Conservation (phyloP, 2,888 invertebrate species). For the Oeneis ivallda region DNA sequence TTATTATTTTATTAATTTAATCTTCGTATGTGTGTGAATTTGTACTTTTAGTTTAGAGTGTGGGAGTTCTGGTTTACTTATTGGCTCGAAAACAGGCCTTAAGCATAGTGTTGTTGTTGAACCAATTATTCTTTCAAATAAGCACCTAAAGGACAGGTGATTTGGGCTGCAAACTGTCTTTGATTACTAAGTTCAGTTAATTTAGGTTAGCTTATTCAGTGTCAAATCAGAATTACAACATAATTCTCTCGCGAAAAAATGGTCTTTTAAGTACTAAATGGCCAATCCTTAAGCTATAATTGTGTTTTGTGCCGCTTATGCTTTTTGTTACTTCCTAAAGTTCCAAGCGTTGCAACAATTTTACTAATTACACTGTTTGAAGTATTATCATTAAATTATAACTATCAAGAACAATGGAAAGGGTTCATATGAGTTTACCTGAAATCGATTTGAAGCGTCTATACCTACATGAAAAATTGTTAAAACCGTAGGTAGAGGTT, state of each 20-base stretch:
- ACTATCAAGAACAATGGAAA: too few relatives aligned
- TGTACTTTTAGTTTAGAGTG: neutral
- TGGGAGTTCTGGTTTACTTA: neutral
- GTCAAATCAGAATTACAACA: neutral
- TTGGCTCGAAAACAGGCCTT: neutral
- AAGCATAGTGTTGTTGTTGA: neutral
- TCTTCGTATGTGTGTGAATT: neutral
- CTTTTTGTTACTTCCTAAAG: conserved; percentile 12
- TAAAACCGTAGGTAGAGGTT: too few relatives aligned
- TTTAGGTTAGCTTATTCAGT: neutral
- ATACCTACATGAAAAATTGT: too few relatives aligned
- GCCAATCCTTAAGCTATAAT: neutral
- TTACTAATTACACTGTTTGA: neutral
- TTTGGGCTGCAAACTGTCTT: neutral
- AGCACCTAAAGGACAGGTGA: neutral
- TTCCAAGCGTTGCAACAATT: neutral
- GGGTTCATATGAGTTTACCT: too few relatives aligned
- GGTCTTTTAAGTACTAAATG: neutral
- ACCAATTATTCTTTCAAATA: neutral
- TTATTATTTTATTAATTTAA: neutral
- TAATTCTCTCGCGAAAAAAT: neutral
- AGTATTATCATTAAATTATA: too few relatives aligned
- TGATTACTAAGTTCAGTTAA: neutral
- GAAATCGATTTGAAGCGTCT: too few relatives aligned
- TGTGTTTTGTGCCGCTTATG: neutral